A percentile compares a stretch with the other conserved stretches of the same genome.
Evolutionary conservation across 2,113 vertebrate genomes (phyloP).

Genomic region (Corythornis cristatus): DNA sequence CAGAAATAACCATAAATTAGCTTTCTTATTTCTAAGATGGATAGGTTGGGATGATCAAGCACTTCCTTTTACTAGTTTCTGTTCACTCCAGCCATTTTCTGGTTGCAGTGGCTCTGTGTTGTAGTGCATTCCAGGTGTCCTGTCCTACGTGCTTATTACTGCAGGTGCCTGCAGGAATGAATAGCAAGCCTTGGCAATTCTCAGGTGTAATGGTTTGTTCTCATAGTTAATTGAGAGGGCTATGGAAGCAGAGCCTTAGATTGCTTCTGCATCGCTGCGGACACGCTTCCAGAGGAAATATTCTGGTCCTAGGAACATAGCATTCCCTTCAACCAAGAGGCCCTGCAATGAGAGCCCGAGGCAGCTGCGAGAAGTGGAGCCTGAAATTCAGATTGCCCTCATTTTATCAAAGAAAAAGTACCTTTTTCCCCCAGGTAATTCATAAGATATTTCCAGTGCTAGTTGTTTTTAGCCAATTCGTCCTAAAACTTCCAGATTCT

Average conservation of each 20-base stretch:
- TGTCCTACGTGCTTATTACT: not conserved
- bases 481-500: not conserved
- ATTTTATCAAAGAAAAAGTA: constrained; percentile 36
- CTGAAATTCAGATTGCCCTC: constrained; percentile 59
- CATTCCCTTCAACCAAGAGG: not conserved
- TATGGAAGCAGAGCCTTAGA: not conserved
- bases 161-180: not conserved
- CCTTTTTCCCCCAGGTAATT: not conserved
- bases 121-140: not conserved
- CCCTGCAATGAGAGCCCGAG: constrained; percentile 19
- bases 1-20: not conserved
- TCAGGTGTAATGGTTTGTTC: constrained; percentile 10
- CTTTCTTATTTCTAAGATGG: not conserved
- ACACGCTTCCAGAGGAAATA: not conserved
- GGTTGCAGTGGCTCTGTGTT: not conserved
- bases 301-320: constrained; percentile 2
- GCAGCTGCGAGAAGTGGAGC: constrained; percentile 30
- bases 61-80: not conserved
- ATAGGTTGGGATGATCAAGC: not conserved
- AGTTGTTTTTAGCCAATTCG: not conserved
- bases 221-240: constrained; percentile 25
- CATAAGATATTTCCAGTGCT: not conserved
- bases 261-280: not conserved
- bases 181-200: not conserved
- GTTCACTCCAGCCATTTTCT: not conserved